Evolutionary conservation across 53 echinoderm and acorn worm species (phyloP).

Genomic region (Mesocentrotus franciscanus): DNA sequence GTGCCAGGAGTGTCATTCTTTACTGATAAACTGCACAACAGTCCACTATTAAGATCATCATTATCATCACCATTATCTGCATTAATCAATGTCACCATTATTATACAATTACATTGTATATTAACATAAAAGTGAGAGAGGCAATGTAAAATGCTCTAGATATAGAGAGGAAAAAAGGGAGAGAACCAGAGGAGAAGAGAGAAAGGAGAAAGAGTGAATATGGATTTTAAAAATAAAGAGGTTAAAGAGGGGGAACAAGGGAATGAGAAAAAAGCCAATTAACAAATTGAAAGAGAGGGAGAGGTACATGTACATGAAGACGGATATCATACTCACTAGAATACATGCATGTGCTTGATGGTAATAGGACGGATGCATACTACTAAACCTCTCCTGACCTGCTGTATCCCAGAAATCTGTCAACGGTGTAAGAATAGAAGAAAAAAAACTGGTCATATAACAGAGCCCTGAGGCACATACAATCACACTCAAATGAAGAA

Average conservation of each 20-base stretch:
- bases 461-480: no score
- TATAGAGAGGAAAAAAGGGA: neutral
- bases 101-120: no score
- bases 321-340: slow-evolving; percentile 72
- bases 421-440: neutral
- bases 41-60: no score
- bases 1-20: no score
- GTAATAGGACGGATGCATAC: slow-evolving; percentile 95
- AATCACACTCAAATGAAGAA: no score
- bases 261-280: neutral
- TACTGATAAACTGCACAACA: no score
- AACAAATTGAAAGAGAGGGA: neutral
- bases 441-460: neutral
- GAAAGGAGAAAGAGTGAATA: neutral
- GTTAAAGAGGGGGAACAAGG: neutral
- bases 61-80: no score
- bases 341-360: slow-evolving; percentile 94
- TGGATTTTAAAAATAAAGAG: neutral
- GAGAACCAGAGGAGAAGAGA: neutral
- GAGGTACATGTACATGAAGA: neutral
- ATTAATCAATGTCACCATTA: no score
- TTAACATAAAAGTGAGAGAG: no score
- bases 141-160: no score
- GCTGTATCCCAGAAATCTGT: slow-evolving; percentile 96
- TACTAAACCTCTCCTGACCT: slow-evolving; percentile 94